phyloP scores from a whole-genome alignment of 1,140 invertebrate genomes.

The Ganaspis sp. region DNA sequence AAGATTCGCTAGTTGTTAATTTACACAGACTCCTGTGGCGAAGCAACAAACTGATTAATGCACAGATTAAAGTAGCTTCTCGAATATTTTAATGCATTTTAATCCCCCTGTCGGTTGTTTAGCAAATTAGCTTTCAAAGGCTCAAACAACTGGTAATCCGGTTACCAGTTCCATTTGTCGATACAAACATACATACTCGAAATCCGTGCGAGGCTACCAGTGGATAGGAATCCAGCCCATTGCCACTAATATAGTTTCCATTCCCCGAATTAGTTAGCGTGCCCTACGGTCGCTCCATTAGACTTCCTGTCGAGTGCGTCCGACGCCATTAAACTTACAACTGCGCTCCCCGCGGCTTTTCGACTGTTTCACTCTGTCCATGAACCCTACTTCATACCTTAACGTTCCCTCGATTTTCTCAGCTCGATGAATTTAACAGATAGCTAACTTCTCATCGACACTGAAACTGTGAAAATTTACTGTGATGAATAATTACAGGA shows the following conservation, averaged over 20 bases:
- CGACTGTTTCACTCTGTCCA: slow-evolving; percentile 14
- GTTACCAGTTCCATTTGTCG: slow-evolving; percentile 2
- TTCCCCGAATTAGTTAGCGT: slow-evolving; percentile 21
- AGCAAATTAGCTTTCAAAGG: neutral
- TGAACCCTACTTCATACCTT: slow-evolving; percentile 12
- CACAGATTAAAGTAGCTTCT: no score
- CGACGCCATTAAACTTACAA: slow-evolving; percentile 14
- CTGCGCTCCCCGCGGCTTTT: slow-evolving; percentile 8
- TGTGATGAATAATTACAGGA: no score
- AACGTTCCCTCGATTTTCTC: slow-evolving; percentile 4
- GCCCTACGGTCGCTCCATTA: slow-evolving; percentile 28
- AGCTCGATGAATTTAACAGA: slow-evolving; percentile 11
- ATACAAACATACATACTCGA: slow-evolving; percentile 6
- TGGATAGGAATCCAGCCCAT: slow-evolving; percentile 19
- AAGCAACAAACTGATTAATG: no score
- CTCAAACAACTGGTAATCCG: neutral
- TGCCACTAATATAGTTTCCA: slow-evolving; percentile 24
- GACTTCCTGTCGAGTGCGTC: slow-evolving; percentile 15
- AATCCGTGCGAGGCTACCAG: neutral
- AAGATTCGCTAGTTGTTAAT: neutral
- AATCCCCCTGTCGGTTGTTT: neutral
- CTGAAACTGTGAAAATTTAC: neutral
- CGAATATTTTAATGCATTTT: no score
- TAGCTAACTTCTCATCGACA: neutral
- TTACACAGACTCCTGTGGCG: neutral